Conservation (phyloP, 2,113 vertebrate species). For the Psittacula cyanocephala region DNA sequence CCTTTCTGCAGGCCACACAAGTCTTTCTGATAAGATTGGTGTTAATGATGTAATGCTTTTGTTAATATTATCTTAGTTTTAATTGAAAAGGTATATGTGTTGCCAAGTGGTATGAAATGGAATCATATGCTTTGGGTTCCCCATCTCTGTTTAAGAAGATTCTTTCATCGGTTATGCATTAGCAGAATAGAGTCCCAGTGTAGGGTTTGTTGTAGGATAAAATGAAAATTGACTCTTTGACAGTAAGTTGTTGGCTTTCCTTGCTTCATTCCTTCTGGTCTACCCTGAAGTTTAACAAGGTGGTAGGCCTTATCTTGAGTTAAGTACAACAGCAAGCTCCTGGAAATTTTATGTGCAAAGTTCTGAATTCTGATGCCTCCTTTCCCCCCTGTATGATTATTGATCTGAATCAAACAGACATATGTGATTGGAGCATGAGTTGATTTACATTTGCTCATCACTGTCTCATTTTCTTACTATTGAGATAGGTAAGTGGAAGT, state of each 20-base stretch:
- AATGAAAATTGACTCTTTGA: background rate
- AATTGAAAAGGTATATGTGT: background rate
- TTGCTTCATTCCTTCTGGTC: background rate
- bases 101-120: background rate
- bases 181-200: accelerated
- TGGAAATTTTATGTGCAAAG: background rate
- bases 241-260: background rate
- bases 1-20: background rate
- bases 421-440: background rate
- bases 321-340: background rate
- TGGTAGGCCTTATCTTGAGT: background rate
- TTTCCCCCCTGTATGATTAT: background rate
- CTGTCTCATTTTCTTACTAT: background rate
- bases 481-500: background rate
- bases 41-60: background rate
- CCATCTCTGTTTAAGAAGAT: background rate
- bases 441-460: background rate
- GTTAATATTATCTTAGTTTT: background rate
- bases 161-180: background rate
- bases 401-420: background rate
- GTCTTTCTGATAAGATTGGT: background rate
- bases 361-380: background rate
- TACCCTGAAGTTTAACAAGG: background rate
- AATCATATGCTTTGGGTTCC: background rate
- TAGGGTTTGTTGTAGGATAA: background rate